These are phyloP conservation scores for Epizoanthus stellaris DNA, from an alignment of 92 coral and sea anemone species.

Conservation along the genomic window DNA sequence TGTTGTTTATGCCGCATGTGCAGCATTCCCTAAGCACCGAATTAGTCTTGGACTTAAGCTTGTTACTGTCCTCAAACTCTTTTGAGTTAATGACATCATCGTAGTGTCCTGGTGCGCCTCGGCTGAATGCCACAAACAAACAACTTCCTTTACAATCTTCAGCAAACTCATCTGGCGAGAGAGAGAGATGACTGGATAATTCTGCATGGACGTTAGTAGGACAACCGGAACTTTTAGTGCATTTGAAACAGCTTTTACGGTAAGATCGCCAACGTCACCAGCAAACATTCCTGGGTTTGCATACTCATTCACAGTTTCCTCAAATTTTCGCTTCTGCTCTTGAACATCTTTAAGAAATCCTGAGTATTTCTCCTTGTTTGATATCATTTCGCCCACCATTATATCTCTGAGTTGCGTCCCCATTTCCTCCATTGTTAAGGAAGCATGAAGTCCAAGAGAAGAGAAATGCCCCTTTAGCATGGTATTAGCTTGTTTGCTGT, in stretches of 20 bases:
- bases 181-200: slow-evolving; percentile 47
- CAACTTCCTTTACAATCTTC: slow-evolving; percentile 7
- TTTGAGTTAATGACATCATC: slow-evolving; percentile 43
- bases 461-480: slow-evolving; percentile 27
- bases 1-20: slow-evolving; percentile 64
- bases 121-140: slow-evolving; percentile 45
- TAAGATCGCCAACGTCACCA: slow-evolving; percentile 62
- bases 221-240: slow-evolving; percentile 38
- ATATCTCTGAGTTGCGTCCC: slow-evolving; percentile 21
- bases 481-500: background rate
- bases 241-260: slow-evolving; percentile 57
- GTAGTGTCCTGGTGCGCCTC: slow-evolving; percentile 58
- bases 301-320: slow-evolving; percentile 43
- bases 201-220: slow-evolving; percentile 38
- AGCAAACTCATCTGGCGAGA: slow-evolving; percentile 37
- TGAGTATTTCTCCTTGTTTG: slow-evolving; percentile 34
- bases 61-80: background rate
- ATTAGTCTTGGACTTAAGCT: background rate
- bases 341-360: slow-evolving; percentile 32
- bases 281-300: slow-evolving; percentile 51
- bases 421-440: slow-evolving; percentile 34
- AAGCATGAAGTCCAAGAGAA: slow-evolving; percentile 41
- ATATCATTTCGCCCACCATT: slow-evolving; percentile 48
- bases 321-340: slow-evolving; percentile 10
- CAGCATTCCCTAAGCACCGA: slow-evolving; percentile 13